Conservation (phyloP, 2,888 invertebrate genomes). For the Nephrocerus scutellatus region DNA sequence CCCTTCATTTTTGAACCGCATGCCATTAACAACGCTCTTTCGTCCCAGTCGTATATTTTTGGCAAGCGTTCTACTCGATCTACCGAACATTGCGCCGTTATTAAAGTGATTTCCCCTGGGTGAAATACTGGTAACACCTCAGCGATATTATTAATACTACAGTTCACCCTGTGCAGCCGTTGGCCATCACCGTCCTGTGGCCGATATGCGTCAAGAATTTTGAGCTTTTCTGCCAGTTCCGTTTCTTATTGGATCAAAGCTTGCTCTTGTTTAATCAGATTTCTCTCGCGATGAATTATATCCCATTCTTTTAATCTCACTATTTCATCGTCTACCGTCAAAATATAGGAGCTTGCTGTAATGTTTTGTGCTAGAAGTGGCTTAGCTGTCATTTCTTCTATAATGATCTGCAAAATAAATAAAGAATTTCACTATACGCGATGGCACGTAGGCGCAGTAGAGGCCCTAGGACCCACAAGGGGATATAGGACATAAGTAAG, state of each 20-base stretch:
- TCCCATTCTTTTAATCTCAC: conserved; percentile 6
- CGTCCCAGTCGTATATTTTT: conserved; percentile 4
- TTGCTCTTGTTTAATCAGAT: conserved; percentile 3
- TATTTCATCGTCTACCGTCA: conserved; percentile 2
- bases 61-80: not conserved
- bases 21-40: not conserved
- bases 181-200: not conserved
- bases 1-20: conserved; percentile 6
- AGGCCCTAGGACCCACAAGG: no score
- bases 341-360: no score
- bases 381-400: no score
- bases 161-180: not conserved
- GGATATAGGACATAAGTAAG: no score
- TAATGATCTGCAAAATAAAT: no score
- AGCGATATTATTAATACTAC: conserved; percentile 4
- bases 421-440: no score
- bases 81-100: conserved; percentile 4
- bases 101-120: not conserved
- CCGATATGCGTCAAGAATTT: not conserved
- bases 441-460: no score
- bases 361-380: no score
- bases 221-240: not conserved
- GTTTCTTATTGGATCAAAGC: conserved; percentile 4
- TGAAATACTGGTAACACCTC: conserved; percentile 4
- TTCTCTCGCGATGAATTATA: conserved; percentile 2